A percentile compares a stretch with the other conserved stretches of the same genome.
Conservation (phyloP, 2,888 invertebrate genomes). For the Antitype chi region DNA sequence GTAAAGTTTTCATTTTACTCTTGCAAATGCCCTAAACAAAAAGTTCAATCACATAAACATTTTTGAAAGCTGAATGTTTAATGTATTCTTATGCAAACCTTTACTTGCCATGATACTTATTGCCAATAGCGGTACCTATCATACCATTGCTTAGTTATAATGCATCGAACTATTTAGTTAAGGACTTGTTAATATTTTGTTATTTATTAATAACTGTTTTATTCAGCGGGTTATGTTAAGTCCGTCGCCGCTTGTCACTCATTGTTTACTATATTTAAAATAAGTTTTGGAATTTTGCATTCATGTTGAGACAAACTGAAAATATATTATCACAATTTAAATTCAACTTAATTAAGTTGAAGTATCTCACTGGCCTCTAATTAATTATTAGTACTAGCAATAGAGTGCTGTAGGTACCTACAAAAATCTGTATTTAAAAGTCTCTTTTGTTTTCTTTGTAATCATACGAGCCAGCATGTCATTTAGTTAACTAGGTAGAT, state of each 20-base stretch:
- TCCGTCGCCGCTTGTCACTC: conserved; percentile 37
- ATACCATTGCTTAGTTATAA: conserved; percentile 66
- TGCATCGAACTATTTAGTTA: conserved; percentile 59
- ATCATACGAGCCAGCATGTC: conserved; percentile 35
- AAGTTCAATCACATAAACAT: not conserved
- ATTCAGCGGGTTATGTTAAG: conserved; percentile 33
- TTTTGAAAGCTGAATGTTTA: conserved; percentile 32
- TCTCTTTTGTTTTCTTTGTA: conserved; percentile 10
- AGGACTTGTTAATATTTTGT: conserved; percentile 66
- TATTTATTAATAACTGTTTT: conserved; percentile 67
- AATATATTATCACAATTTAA: not conserved
- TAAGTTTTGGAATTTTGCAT: not conserved
- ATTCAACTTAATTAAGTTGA: not conserved
- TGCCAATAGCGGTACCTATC: conserved; percentile 63
- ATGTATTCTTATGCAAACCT: conserved; percentile 46
- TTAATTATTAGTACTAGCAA: not conserved
- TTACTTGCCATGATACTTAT: conserved; percentile 68
- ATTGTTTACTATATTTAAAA: not conserved
- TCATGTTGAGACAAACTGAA: conserved; percentile 8
- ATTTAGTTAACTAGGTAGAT: conserved; percentile 39
- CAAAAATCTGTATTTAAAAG: not conserved
- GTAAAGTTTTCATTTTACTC: not conserved
- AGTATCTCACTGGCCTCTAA: not conserved
- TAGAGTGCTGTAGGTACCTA: not conserved
- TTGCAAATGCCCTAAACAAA: not conserved